Evolutionary conservation across 2,797 vertebrate species (phyloP).

Genomic region (Poeciliopsis presidionis): DNA sequence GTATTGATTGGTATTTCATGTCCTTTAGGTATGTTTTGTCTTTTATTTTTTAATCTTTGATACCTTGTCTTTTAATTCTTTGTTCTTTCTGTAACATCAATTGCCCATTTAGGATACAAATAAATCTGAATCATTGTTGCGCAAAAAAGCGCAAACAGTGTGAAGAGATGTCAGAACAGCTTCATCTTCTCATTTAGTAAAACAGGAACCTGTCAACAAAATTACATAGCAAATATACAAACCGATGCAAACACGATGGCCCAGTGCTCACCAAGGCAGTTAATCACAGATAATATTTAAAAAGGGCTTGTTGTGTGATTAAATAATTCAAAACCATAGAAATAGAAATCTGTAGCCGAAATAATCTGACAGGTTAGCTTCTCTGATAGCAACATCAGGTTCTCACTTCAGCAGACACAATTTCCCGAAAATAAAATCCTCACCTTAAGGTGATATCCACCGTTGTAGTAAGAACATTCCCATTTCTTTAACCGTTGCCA

Average conservation of each 20-base stretch:
- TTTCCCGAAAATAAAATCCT: neutral
- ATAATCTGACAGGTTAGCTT: slow-evolving; percentile 39
- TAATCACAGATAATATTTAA: neutral
- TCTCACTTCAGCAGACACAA: neutral
- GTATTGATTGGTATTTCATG: no score
- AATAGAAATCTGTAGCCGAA: neutral
- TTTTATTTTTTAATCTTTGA: no score
- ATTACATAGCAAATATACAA: neutral
- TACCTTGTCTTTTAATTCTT: no score
- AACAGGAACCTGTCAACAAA: neutral
- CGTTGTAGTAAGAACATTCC: fast-evolving
- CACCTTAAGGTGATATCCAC: slow-evolving; percentile 26
- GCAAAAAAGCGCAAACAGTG: neutral
- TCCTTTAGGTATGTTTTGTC: no score
- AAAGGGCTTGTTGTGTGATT: neutral
- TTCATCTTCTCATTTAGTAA: neutral
- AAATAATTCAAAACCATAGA: neutral
- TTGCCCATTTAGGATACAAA: no score
- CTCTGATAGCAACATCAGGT: slow-evolving; percentile 13
- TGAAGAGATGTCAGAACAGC: neutral
- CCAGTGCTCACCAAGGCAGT: neutral
- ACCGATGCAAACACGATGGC: no score
- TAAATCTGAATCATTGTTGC: neutral
- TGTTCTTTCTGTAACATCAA: no score
- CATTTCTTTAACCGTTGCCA: neutral